phyloP scores from a whole-genome alignment of 1,140 invertebrate genomes.

The Eurosta solidaginis region DNA sequence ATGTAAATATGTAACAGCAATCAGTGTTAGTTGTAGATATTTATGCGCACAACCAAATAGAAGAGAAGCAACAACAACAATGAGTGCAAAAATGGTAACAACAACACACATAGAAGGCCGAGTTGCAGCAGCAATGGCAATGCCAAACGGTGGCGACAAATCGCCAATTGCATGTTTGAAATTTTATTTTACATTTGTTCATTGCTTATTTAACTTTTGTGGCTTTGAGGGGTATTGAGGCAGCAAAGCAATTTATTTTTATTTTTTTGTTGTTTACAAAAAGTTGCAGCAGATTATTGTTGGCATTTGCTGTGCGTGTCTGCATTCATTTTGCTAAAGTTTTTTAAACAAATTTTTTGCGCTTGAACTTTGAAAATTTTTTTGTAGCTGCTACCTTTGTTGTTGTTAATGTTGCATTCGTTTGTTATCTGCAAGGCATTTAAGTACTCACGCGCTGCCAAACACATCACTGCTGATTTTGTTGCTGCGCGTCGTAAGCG shows the following conservation, averaged over 20 bases:
- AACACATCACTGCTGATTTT: not conserved
- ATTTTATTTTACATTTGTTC: constrained; percentile 5
- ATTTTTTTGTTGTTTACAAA: too few relatives aligned
- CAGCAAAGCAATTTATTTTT: too few relatives aligned
- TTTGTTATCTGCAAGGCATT: not conserved
- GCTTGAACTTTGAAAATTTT: not conserved
- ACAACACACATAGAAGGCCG: not conserved
- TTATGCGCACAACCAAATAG: not conserved
- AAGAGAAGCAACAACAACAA: not conserved
- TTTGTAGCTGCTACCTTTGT: not conserved
- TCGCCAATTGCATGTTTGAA: constrained; percentile 18
- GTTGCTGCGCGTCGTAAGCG: not conserved
- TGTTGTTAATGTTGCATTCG: not conserved
- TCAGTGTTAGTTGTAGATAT: not conserved
- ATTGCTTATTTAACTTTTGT: too few relatives aligned
- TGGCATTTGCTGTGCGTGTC: not conserved
- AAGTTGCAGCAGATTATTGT: not conserved
- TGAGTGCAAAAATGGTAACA: not conserved
- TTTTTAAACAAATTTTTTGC: not conserved
- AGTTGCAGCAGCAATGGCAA: not conserved
- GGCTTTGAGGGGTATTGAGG: too few relatives aligned
- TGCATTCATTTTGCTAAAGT: not conserved
- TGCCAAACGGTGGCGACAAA: constrained; percentile 20
- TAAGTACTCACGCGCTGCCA: constrained; percentile 9
- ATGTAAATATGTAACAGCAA: not conserved